A percentile compares a stretch with the other conserved stretches of the same genome.
These are phyloP conservation scores for Dolichoris vasculosae DNA, from an alignment of 1,140 invertebrate genomes.

Conservation along the genomic window DNA sequence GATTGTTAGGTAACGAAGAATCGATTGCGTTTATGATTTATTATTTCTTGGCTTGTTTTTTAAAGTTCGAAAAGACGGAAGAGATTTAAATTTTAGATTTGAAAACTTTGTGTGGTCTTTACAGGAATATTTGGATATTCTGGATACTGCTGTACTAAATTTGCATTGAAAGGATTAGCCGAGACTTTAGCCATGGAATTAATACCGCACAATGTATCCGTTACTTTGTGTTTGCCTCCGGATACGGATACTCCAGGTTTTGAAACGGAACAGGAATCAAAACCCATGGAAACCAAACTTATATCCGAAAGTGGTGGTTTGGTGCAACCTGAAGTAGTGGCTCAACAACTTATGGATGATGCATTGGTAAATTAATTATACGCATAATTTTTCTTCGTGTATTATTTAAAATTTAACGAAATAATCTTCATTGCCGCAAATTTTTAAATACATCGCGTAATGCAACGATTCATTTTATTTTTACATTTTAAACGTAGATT, in stretches of 20 bases:
- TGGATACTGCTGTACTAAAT: constrained; percentile 95
- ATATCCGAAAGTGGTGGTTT: constrained; percentile 89
- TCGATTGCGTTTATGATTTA: no score
- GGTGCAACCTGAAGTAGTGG: constrained; percentile 86
- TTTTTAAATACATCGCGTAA: no score
- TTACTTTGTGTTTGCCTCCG: constrained; percentile 93
- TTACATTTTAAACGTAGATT: not conserved
- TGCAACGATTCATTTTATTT: not conserved
- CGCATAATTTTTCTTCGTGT: not conserved
- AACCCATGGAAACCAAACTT: constrained; percentile 91
- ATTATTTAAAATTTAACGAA: not conserved
- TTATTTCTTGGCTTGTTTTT: no score
- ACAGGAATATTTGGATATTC: constrained; percentile 89
- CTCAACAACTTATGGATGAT: constrained; percentile 85
- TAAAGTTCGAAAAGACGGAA: not conserved
- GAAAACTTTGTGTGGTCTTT: constrained; percentile 15
- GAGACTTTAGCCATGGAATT: constrained; percentile 96
- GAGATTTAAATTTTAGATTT: not conserved
- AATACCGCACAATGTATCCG: constrained; percentile 85
- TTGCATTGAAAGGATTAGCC: constrained; percentile 94
- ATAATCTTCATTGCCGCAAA: not conserved
- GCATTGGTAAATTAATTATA: constrained; percentile 79
- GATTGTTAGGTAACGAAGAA: constrained; percentile 81
- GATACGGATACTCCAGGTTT: constrained; percentile 99
- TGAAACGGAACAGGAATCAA: constrained; percentile 86